phyloP scores from a whole-genome alignment of 64 coral and sea anemone species.

The Anthopleura sola region DNA sequence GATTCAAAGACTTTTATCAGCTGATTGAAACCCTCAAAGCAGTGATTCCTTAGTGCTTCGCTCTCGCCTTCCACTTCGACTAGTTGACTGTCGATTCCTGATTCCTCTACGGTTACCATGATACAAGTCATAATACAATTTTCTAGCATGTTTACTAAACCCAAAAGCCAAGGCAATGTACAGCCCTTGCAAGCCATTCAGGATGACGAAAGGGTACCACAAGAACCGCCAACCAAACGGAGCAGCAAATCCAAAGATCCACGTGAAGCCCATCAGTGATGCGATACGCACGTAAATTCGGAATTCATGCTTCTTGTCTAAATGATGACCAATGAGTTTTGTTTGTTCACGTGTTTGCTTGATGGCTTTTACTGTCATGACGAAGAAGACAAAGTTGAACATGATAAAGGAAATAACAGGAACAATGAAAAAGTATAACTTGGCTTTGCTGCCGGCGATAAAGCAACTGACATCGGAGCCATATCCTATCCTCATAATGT shows the following conservation, averaged over 20 bases:
- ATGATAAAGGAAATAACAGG: not conserved
- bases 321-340: not conserved
- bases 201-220: slow-evolving; percentile 35
- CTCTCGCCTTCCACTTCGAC: not conserved
- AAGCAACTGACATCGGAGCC: not conserved
- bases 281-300: slow-evolving; percentile 24
- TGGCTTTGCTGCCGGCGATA: slow-evolving; percentile 22
- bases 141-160: slow-evolving; percentile 2
- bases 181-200: slow-evolving; percentile 27
- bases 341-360: not conserved
- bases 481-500: slow-evolving; percentile 19
- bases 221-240: not conserved
- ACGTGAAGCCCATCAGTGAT: slow-evolving; percentile 46
- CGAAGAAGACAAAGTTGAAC: slow-evolving; percentile 20
- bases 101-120: not conserved
- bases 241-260: slow-evolving; percentile 51
- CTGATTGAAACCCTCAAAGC: too few relatives aligned
- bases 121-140: slow-evolving; percentile 2
- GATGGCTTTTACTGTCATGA: slow-evolving; percentile 39
- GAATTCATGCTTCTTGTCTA: not conserved
- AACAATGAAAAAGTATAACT: slow-evolving; percentile 3
- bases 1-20: too few relatives aligned
- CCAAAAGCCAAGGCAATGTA: slow-evolving; percentile 47
- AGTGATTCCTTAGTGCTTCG: not conserved
- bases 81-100: not conserved